Evolutionary conservation across 2,888 invertebrate genomes (phyloP), one percentile per base, ranked within the genome.

Genomic region (Archaeoteleia sp.): DNA sequence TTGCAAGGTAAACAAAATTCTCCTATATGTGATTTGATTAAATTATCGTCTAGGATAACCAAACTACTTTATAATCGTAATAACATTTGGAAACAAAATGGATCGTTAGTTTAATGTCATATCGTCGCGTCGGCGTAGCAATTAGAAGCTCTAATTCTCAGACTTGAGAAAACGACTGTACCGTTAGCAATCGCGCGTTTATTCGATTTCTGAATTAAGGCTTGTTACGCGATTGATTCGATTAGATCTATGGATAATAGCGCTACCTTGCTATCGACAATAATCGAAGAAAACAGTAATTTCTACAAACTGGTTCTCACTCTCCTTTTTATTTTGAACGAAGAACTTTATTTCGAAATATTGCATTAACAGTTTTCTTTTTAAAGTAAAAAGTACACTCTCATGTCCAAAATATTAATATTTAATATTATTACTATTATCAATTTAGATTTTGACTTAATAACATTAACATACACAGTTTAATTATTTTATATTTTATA

Each of bases 151-250:
- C 29, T 39, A 58, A 69, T 69, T 53, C 40, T 68, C 42, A 61
- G 48, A 66, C 68, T 66, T 57, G 63, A 42, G 73, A 68, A 74
- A 76, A 76, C 74, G 74, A 70, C 62, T 67, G 55, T 74, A 73
- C 72, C 78, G 76, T 78, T 77, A 76, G 71, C 72, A 68, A 78
- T 76, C 63, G 70, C 63, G 71, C 68, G 68, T 72, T 74, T 60
- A 55, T 60, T 68, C 68, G 60, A 66, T 65, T 68, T 77, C 71
- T 55, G 63, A 71, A 73, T 77, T 73, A 70, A 70, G 65, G 61
- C 74, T 77, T 71, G 72, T 77, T 76, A 74, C 72, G 37, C 74
- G 78, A 76, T 74, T 73, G 73, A 74, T 74, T 71, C 75, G 75
- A 76, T 76, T 74, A 73, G 75, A 74, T 75, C 73, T 70, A 71